Conservation (phyloP, 1,140 invertebrate species). For the Rhyacophila brunnea region DNA sequence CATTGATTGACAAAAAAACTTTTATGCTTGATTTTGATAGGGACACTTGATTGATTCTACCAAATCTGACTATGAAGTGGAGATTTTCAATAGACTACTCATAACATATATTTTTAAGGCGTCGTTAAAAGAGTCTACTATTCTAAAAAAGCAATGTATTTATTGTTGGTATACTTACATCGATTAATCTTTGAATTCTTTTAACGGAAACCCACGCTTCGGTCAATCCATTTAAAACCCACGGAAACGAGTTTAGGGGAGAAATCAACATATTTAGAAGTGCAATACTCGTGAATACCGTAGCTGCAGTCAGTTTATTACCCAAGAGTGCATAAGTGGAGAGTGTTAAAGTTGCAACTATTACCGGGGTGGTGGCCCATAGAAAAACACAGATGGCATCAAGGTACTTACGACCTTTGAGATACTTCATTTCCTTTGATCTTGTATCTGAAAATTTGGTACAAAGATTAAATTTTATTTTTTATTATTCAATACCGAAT, state of each 20-base stretch:
- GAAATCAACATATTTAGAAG: slow-evolving; percentile 94
- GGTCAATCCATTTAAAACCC: slow-evolving; percentile 95
- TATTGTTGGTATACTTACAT: too few relatives aligned
- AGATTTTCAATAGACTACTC: too few relatives aligned
- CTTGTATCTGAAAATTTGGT: slow-evolving; percentile 60
- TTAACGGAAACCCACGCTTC: slow-evolving; percentile 90
- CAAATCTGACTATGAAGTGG: too few relatives aligned
- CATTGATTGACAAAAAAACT: too few relatives aligned
- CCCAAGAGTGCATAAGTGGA: slow-evolving; percentile 83
- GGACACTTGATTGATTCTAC: too few relatives aligned
- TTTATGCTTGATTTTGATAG: too few relatives aligned
- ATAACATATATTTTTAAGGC: too few relatives aligned
- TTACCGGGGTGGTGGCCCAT: slow-evolving; percentile 97
- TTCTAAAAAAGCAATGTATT: too few relatives aligned
- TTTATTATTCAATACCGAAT: too few relatives aligned
- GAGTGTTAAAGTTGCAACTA: slow-evolving; percentile 92
- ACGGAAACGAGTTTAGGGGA: slow-evolving; percentile 96
- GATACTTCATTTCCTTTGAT: slow-evolving; percentile 69
- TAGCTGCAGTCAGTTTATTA: slow-evolving; percentile 79
- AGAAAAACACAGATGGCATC: slow-evolving; percentile 99
- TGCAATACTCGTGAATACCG: slow-evolving; percentile 92
- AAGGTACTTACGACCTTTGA: slow-evolving; percentile 89
- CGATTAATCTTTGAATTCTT: slow-evolving; percentile 73
- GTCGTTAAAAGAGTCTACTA: too few relatives aligned
- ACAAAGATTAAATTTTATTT: too few relatives aligned